A percentile compares a stretch with the other conserved stretches of the same genome.
These are phyloP conservation scores for Connochaetes taurinus DNA, from an alignment of 2,113 vertebrate genomes.

Conservation along the genomic window DNA sequence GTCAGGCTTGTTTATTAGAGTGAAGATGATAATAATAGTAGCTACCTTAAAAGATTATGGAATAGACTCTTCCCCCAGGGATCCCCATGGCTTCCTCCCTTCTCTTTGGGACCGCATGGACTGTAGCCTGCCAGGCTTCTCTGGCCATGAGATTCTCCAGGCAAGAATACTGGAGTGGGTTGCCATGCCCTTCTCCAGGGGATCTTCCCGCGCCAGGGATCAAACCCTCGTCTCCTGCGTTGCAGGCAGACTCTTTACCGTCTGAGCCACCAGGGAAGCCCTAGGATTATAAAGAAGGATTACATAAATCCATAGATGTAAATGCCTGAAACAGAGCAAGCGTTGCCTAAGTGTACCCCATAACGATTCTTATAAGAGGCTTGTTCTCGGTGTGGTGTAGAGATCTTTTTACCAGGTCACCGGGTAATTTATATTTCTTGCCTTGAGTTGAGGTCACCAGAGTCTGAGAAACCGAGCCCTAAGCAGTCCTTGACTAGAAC, in stretches of 20 bases:
- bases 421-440: not conserved
- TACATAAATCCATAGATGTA: not conserved
- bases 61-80: not conserved
- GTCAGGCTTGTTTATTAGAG: not conserved
- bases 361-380: not conserved
- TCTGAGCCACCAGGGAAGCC: not conserved
- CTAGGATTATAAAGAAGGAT: not conserved
- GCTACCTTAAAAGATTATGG: not conserved
- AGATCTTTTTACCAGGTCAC: not conserved
- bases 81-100: not conserved
- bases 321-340: not conserved
- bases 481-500: not conserved
- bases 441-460: not conserved
- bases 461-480: conserved; percentile 35
- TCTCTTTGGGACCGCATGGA: not conserved
- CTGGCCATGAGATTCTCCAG: not conserved
- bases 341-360: accelerated
- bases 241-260: not conserved
- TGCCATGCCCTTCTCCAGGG: not conserved
- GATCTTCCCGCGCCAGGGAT: not conserved
- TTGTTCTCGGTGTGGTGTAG: not conserved
- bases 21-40: not conserved
- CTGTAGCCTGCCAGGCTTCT: not conserved
- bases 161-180: not conserved
- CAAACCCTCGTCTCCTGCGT: not conserved